Percentiles rank a stretch among this genome's conserved stretches.
Evolutionary conservation across 1,140 invertebrate species (phyloP).

Genomic region (Heliconius eleuchia): DNA sequence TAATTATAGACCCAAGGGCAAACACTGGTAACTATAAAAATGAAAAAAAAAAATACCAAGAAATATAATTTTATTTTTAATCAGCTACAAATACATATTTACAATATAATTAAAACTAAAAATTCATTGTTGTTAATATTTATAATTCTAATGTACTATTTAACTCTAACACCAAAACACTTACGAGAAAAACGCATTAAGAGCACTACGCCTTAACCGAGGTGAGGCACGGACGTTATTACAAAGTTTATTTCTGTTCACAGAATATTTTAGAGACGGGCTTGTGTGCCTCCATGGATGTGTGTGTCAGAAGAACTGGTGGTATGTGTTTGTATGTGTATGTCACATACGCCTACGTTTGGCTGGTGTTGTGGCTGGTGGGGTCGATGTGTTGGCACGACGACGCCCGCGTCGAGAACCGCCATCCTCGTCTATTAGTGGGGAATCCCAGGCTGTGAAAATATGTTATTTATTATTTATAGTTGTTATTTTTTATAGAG

Average conservation of each 20-base stretch:
- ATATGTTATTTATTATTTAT: neutral
- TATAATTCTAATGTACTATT: neutral
- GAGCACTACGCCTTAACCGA: constrained; percentile 42
- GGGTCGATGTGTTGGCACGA: constrained; percentile 62
- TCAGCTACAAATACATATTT: neutral
- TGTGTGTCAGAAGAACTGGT: constrained; percentile 69
- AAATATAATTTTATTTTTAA: constrained; percentile 4
- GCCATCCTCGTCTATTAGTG: constrained; percentile 60
- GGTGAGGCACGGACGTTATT: constrained; percentile 23
- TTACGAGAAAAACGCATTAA: constrained; percentile 50
- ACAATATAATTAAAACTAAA: neutral
- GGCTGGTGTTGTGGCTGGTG: constrained; percentile 61
- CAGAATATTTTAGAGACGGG: neutral
- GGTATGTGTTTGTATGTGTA: constrained; percentile 55
- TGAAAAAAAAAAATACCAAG: neutral
- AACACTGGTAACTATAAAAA: no score
- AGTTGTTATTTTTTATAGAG: no score
- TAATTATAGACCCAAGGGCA: no score
- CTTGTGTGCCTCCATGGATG: constrained; percentile 33
- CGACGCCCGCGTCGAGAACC: constrained; percentile 58
- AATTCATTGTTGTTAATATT: neutral
- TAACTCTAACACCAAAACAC: neutral
- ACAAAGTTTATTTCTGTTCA: constrained; percentile 16
- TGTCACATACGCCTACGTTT: constrained; percentile 71
- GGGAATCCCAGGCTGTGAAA: constrained; percentile 58